Percentiles rank a stretch among this genome's conserved stretches.
Conservation (phyloP, 2,113 vertebrate genomes). For the Galbula dea region DNA sequence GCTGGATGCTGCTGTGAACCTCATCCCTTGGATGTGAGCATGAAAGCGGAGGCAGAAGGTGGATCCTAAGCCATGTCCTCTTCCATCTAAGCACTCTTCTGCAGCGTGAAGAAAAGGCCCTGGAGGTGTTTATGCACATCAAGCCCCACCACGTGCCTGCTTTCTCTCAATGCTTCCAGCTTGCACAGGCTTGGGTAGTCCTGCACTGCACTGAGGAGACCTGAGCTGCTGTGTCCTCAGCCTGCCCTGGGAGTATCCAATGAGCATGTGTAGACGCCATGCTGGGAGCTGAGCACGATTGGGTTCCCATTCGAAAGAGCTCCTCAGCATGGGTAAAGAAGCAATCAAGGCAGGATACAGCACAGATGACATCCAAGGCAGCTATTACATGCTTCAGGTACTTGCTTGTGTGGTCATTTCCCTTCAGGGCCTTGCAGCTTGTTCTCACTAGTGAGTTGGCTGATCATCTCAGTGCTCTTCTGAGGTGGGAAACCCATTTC, state of each 20-base stretch:
- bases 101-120: not conserved
- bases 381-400: not conserved
- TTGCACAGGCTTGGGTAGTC: not conserved
- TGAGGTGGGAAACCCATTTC: not conserved
- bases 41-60: not conserved
- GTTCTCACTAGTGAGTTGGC: not conserved
- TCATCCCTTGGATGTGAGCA: not conserved
- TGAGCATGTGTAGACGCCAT: not conserved
- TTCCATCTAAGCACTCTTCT: not conserved
- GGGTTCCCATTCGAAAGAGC: not conserved
- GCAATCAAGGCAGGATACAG: not conserved
- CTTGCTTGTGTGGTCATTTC: not conserved
- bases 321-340: not conserved
- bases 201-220: not conserved
- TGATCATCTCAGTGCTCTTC: not conserved
- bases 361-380: not conserved
- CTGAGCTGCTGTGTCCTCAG: not conserved
- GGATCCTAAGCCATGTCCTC: not conserved
- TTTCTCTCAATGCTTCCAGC: not conserved
- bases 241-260: not conserved
- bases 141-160: rapidly evolving
- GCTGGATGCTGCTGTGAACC: not conserved
- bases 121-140: not conserved
- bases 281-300: not conserved
- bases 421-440: not conserved